Evolutionary conservation across 2,888 invertebrate species (phyloP).

Genomic region (Adela reaumurella): DNA sequence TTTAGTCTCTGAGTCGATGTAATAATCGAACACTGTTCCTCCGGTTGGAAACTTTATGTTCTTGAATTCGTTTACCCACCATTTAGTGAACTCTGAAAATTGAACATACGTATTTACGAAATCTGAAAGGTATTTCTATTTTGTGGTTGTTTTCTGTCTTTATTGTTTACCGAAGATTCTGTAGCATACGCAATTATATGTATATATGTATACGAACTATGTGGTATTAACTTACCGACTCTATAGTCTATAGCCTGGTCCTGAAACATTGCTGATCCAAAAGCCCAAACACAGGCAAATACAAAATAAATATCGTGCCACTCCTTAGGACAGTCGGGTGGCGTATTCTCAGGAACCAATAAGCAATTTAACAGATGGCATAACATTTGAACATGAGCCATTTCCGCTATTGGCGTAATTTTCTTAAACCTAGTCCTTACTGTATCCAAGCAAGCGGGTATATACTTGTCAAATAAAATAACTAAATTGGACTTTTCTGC

Average conservation of each 20-base stretch:
- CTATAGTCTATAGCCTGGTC: slow-evolving; percentile 79
- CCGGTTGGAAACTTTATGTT: slow-evolving; percentile 86
- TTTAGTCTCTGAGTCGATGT: slow-evolving; percentile 86
- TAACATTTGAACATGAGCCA: slow-evolving; percentile 84
- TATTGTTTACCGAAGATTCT: no score
- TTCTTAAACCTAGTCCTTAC: slow-evolving; percentile 78
- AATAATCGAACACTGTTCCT: slow-evolving; percentile 94
- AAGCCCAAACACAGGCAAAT: slow-evolving; percentile 95
- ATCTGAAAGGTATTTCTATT: no score
- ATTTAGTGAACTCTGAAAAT: slow-evolving; percentile 97
- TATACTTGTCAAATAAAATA: slow-evolving; percentile 95
- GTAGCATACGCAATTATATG: no score
- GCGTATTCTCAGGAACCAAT: slow-evolving; percentile 75
- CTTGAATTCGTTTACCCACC: slow-evolving; percentile 97
- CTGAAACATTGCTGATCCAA: slow-evolving; percentile 96
- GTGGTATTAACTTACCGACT: slow-evolving; percentile 54
- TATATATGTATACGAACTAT: no score
- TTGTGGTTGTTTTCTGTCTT: no score
- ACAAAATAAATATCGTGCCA: slow-evolving; percentile 92
- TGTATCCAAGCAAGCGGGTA: slow-evolving; percentile 81
- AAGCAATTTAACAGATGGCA: slow-evolving; percentile 85
- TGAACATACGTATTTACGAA: no score
- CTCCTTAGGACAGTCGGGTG: slow-evolving; percentile 87
- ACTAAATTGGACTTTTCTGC: no score
- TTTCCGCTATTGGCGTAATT: slow-evolving; percentile 87